Evolutionary conservation across 2,113 vertebrate species (phyloP), one percentile per base, ranked within the genome.

Genomic region (Python bivittatus): DNA sequence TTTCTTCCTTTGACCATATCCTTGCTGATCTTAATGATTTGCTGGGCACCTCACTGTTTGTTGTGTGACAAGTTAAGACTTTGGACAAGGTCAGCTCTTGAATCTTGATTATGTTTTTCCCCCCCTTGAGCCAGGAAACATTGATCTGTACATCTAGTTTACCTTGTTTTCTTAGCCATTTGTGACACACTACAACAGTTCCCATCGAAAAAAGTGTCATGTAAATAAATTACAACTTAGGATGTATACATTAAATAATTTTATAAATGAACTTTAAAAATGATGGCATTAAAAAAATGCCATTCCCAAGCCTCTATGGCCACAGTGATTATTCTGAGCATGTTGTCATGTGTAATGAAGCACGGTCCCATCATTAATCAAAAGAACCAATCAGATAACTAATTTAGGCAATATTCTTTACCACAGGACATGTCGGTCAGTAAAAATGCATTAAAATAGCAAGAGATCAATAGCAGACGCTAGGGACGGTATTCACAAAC

Each of bases 61-160:
- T 96, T 97, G 97, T 97, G 97, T 98, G 98, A 98, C 98, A 98
- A 97, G 96, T 95, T 97, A 97, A 79, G 98, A 98, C 98, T 97
- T 97, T 96, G 97, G 97, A 97, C 98, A 98, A 98, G 98, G 98
- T 98, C 98, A 98, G 98, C 97, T 97, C 98, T 97, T 98, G 98
- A 98, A 98, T 98, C 98, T 97, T 98, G 98, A 99, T 98, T 97
- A 98, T 96, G 97, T 95, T 97, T 97, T 97, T 97, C 96, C 97
- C 94, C 98, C 98, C 98, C 97, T 97, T 97, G 98, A 98, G 98
- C 98, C 97, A 97, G 95, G 95, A 97, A 96, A 98, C 98, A 99
- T 99, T 98, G 98, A 99, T 99, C 98, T 98, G 97, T 97, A 98
- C 98, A 98, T 98, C 98, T 98, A 98, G 98, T 98, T 98, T 98